Conservation (phyloP, 2,113 vertebrate genomes). For the Cygnus atratus region DNA sequence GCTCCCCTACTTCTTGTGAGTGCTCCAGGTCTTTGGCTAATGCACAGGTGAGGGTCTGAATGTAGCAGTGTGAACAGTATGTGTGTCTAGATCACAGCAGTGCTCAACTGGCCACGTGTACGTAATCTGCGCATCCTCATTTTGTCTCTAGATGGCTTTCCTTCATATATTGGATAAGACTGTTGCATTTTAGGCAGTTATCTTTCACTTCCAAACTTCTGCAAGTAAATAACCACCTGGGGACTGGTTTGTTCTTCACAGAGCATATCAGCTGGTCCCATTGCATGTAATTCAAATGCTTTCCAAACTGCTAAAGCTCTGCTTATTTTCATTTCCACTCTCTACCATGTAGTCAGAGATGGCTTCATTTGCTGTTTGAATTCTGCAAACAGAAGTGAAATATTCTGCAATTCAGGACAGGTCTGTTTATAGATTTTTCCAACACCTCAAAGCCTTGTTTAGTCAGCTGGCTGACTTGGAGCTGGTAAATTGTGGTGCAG, state of each 20-base stretch:
- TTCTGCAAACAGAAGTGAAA: background rate
- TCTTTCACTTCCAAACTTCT: background rate
- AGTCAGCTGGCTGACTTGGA: background rate
- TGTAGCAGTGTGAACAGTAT: background rate
- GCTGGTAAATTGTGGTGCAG: background rate
- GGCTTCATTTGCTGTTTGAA: background rate
- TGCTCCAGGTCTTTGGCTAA: background rate
- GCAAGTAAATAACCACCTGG: background rate
- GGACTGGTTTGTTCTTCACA: background rate
- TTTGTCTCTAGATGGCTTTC: background rate
- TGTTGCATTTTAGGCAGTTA: background rate
- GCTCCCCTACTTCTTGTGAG: fast-evolving
- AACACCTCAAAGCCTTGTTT: background rate
- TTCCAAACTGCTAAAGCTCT: background rate
- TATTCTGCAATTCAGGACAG: background rate
- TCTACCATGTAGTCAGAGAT: background rate
- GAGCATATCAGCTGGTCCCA: background rate
- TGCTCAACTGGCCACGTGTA: background rate
- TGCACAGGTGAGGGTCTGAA: background rate
- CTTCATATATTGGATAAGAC: background rate
- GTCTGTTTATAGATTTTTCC: background rate
- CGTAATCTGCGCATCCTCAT: background rate
- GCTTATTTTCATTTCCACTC: background rate
- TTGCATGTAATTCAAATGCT: background rate
- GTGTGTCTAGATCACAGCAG: background rate